Evolutionary conservation across 2,113 vertebrate genomes (phyloP).

Genomic region (Columba janthina): DNA sequence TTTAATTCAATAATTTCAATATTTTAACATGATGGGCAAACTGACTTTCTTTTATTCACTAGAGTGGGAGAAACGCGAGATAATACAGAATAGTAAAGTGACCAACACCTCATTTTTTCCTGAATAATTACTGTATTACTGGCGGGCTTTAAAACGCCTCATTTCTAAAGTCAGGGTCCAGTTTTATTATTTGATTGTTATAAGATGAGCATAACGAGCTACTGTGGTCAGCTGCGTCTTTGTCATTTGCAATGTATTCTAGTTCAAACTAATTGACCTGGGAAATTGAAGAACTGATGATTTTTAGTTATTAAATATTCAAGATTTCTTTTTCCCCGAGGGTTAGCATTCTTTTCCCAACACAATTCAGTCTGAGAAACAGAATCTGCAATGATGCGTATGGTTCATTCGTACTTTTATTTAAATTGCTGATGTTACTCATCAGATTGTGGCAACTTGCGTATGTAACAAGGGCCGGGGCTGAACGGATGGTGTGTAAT

Average conservation of each 20-base stretch:
- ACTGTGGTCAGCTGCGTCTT: fast-evolving
- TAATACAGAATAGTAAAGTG: not conserved
- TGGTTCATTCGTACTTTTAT: not conserved
- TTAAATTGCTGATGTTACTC: not conserved
- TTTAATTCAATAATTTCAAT: not conserved
- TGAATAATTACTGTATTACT: not conserved
- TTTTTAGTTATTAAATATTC: not conserved
- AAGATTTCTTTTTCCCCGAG: fast-evolving
- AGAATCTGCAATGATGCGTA: not conserved
- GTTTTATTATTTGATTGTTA: not conserved
- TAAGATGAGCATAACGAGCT: not conserved
- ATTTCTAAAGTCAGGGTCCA: not conserved
- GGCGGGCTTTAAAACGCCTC: not conserved
- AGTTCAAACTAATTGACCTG: not conserved
- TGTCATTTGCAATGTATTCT: not conserved
- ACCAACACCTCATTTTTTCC: not conserved
- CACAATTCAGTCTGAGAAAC: not conserved
- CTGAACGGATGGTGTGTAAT: not conserved
- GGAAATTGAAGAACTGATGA: not conserved
- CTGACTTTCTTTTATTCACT: not conserved
- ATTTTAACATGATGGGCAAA: not conserved
- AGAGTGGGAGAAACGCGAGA: not conserved
- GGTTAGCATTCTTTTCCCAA: not conserved
- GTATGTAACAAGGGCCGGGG: fast-evolving
- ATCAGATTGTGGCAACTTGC: not conserved